These are phyloP conservation scores for Patiria pectinifera DNA, from an alignment of 53 echinoderm and acorn worm species.

Conservation along the genomic window DNA sequence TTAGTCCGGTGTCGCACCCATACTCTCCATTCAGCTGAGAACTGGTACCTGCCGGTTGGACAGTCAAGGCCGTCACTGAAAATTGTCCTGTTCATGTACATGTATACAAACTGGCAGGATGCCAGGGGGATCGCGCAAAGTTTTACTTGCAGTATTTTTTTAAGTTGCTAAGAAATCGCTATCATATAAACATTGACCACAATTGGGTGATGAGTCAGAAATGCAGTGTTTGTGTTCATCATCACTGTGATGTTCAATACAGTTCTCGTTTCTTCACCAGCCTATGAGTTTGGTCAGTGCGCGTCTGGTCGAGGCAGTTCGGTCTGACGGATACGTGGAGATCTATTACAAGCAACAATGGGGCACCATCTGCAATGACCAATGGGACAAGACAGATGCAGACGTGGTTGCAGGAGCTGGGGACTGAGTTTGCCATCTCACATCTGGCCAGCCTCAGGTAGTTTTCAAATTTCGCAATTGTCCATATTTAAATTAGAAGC, in stretches of 20 bases:
- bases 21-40: too few species aligned
- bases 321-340: conserved; percentile 43
- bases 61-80: too few species aligned
- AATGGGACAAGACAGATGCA: not conserved
- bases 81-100: too few species aligned
- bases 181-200: too few species aligned
- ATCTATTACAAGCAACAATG: not conserved
- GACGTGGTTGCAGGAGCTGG: conserved; percentile 12
- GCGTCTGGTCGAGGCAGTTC: conserved; percentile 33
- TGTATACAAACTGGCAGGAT: too few species aligned
- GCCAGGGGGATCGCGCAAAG: too few species aligned
- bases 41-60: too few species aligned
- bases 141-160: too few species aligned
- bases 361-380: conserved; percentile 18
- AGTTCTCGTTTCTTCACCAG: not conserved
- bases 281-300: not conserved
- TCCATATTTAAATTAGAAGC: not conserved
- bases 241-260: not conserved
- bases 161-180: too few species aligned
- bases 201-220: not conserved
- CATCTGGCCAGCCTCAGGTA: not conserved
- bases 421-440: not conserved
- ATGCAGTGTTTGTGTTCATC: not conserved
- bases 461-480: not conserved
- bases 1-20: too few species aligned